Percentiles rank a stretch among this genome's conserved stretches.
Evolutionary conservation across 2,113 vertebrate species (phyloP).

Genomic region (Ciconia stormi): DNA sequence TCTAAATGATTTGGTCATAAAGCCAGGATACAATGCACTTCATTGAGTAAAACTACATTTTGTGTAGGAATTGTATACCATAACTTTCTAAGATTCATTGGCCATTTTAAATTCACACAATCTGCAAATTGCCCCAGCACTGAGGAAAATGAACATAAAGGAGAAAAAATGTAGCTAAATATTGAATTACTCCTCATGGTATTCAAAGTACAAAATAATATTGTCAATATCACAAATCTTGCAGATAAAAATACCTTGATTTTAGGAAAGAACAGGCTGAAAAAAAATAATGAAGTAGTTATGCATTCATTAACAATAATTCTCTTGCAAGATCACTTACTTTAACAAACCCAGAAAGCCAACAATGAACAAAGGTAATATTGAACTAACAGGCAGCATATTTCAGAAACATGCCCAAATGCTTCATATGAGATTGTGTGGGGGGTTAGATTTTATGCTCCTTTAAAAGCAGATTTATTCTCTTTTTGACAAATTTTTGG

Average conservation of each 20-base stretch:
- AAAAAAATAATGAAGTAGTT: not conserved
- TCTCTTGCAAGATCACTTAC: not conserved
- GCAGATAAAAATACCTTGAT: not conserved
- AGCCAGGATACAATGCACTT: not conserved
- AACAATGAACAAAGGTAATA: not conserved
- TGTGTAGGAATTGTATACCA: not conserved
- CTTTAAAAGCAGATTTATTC: not conserved
- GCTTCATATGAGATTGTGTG: not conserved
- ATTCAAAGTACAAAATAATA: not conserved
- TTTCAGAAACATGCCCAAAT: not conserved
- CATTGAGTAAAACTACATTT: not conserved
- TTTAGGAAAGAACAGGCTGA: not conserved
- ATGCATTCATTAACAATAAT: not conserved
- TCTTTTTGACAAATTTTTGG: not conserved
- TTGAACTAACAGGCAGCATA: not conserved
- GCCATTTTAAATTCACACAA: not conserved
- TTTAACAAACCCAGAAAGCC: not conserved
- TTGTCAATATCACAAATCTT: not conserved
- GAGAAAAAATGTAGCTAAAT: not conserved
- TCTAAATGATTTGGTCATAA: constrained; percentile 1
- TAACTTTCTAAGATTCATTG: not conserved
- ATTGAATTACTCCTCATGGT: not conserved
- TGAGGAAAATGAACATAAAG: not conserved
- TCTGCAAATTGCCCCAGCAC: not conserved
- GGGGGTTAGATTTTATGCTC: not conserved